Evolutionary conservation across 1,140 invertebrate genomes (phyloP), one percentile per base, ranked within the genome.

Genomic region (Drosophila asahinai): DNA sequence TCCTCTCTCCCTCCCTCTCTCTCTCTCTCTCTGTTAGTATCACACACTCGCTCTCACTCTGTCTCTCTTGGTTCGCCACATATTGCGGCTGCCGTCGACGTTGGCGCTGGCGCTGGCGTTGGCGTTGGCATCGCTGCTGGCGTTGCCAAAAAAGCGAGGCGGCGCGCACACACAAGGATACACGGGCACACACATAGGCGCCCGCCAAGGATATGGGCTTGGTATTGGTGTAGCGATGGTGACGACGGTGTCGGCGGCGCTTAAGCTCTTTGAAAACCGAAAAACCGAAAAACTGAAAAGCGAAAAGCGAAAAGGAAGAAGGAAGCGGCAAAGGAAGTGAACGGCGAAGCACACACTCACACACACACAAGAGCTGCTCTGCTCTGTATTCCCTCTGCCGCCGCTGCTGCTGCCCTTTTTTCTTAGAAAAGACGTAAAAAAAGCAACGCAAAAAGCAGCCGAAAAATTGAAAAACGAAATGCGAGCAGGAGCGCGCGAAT

Each of bases 321-420:
- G 83, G 77, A 86, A 87, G 83, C 84, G 81, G 80, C 80, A 77
- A 86, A 80, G 83, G 80, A 82, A 86, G 83, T 86, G 73, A 81
- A 84, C 71, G 43, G 72, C 77, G 65, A 80, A 25, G 14, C 54
- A 57, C 33, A 55, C 33, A 55, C 52, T 38, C 27, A 3, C 25
- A 11, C 49, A 17, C 15, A 30, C 2, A 47, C 80, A 47, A 51
- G 51, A 45, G 52, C 67, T 43, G 45, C 45, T 66, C n/a, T 38
- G 14, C 52, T 40, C 51, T 55, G 42, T 63, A 71, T 71, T 70
- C 55, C 57, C 62, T n/a, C 25, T 43, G 22, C 48, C 30, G 25
- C 30, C 54, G 54, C 25, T 22, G 25, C 15, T 71, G 38, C 19
- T 70, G 36, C 19, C n/a, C 38, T 52, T 48, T 51, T 76, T 78